phyloP scores from a whole-genome alignment of 2,797 vertebrate species.

The Sebastes umbrosus region DNA sequence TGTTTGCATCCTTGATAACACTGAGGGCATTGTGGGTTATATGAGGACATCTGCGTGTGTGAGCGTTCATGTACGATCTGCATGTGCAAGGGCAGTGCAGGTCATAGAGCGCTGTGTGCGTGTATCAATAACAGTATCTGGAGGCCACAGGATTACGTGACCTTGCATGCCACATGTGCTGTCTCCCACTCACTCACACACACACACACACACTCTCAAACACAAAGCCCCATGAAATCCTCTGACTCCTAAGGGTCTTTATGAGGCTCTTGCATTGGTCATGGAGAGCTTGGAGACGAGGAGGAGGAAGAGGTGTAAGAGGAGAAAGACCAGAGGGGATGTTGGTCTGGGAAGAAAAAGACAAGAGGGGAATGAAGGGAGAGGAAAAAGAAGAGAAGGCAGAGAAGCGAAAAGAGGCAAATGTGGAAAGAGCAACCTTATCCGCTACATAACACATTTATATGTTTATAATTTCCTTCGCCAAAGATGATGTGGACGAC shows the following conservation, averaged over 20 bases:
- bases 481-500: not conserved
- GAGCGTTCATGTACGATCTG: constrained; percentile 4
- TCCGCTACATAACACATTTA: not conserved
- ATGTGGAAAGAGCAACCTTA: not conserved
- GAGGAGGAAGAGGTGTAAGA: not conserved
- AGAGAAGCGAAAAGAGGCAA: not conserved
- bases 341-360: not conserved
- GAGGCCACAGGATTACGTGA: constrained; percentile 67
- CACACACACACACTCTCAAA: constrained; percentile 12
- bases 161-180: constrained; percentile 66
- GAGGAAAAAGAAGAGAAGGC: not conserved
- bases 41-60: constrained; percentile 18
- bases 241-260: constrained; percentile 55
- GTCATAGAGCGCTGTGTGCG: constrained; percentile 30
- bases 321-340: not conserved
- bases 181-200: constrained; percentile 32
- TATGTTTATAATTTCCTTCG: not conserved
- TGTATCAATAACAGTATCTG: constrained; percentile 65
- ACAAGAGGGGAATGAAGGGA: not conserved
- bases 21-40: constrained; percentile 19
- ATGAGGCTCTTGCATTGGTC: constrained; percentile 49
- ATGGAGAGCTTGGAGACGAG: constrained; percentile 11
- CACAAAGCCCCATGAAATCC: constrained; percentile 66
- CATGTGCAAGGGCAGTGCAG: constrained; percentile 34
- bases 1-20: constrained; percentile 12